These are phyloP conservation scores for Norana najaformis DNA, from an alignment of 2,888 invertebrate species.

Conservation along the genomic window DNA sequence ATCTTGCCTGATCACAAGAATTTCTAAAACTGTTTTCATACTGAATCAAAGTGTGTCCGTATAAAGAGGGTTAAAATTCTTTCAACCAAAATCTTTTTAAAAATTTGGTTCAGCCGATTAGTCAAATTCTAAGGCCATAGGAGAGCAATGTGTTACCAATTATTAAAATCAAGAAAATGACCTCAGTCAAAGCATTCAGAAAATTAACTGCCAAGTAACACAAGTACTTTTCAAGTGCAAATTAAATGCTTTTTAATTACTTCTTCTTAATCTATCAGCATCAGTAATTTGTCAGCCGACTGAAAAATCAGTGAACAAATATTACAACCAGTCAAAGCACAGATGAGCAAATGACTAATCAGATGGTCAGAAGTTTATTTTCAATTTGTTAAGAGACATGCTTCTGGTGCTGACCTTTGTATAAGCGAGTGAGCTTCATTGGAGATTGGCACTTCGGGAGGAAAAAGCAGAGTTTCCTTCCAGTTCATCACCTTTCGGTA, in stretches of 20 bases:
- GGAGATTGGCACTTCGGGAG: conserved; percentile 98
- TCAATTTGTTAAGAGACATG: not conserved
- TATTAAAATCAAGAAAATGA: not conserved
- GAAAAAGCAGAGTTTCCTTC: conserved; percentile 96
- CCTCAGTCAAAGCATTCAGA: not conserved
- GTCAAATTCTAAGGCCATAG: not conserved
- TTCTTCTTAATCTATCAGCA: not conserved
- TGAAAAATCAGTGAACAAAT: not conserved
- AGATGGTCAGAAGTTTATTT: not conserved
- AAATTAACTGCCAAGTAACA: not conserved
- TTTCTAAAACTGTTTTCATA: not conserved
- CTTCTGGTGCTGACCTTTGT: not conserved
- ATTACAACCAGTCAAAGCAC: not conserved
- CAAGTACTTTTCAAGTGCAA: not conserved
- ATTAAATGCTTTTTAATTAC: not conserved
- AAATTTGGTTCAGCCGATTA: not conserved
- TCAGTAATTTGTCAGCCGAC: not conserved
- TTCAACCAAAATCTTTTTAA: not conserved
- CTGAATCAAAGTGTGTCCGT: not conserved
- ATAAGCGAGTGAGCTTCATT: conserved; percentile 70
- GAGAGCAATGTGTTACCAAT: not conserved
- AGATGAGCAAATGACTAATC: not conserved
- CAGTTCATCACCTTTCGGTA: conserved; percentile 98
- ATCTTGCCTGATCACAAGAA: not conserved
- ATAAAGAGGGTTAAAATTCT: not conserved